Conservation (phyloP, 2,113 vertebrate species). For the Tachycineta bicolor region DNA sequence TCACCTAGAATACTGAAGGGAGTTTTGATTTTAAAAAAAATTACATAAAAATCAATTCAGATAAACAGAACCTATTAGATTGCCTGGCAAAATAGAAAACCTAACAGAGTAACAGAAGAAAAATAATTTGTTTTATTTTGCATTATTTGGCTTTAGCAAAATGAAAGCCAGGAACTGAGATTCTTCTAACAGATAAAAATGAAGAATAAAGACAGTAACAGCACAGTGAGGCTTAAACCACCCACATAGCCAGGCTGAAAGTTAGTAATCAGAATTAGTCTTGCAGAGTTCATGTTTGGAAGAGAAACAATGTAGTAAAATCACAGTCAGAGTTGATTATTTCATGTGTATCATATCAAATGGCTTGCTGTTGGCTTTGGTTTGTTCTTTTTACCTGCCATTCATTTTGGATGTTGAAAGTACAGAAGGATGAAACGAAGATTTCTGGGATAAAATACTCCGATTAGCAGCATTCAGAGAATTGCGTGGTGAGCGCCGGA, state of each 20-base stretch:
- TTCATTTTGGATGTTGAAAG: conserved; percentile 87
- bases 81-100: not conserved
- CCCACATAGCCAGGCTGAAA: not conserved
- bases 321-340: not conserved
- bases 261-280: not conserved
- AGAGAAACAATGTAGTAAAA: not conserved
- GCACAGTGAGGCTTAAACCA: not conserved
- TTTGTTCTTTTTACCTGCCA: conserved; percentile 80
- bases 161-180: not conserved
- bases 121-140: not conserved
- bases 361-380: not conserved
- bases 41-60: not conserved
- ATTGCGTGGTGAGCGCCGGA: conserved; percentile 21
- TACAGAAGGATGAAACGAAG: conserved; percentile 73
- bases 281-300: not conserved
- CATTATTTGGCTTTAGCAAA: not conserved
- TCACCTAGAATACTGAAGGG: not conserved
- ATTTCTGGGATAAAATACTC: conserved; percentile 51
- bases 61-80: not conserved
- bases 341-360: not conserved
- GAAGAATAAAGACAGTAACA: not conserved
- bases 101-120: not conserved
- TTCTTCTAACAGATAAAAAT: not conserved
- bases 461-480: conserved; percentile 13
- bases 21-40: not conserved